Evolutionary conservation across 2,888 invertebrate genomes (phyloP).

Genomic region (Melinopterus prodromus): DNA sequence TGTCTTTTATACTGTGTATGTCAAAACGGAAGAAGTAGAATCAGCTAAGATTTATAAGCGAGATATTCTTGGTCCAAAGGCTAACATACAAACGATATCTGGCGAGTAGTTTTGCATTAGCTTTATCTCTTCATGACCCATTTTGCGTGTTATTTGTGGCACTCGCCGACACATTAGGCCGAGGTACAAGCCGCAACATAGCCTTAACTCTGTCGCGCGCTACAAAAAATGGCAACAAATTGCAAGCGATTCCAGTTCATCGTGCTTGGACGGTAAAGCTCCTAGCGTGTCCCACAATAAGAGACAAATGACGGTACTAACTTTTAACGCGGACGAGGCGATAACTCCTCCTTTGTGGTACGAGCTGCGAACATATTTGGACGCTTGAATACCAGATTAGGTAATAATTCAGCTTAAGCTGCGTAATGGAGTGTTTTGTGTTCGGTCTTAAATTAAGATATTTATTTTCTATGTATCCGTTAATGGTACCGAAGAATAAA

Average conservation of each 20-base stretch:
- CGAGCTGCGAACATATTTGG: not conserved
- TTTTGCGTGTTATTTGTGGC: not conserved
- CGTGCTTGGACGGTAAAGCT: not conserved
- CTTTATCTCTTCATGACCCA: not conserved
- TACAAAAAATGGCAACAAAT: not conserved
- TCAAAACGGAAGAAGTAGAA: not conserved
- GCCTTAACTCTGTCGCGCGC: not conserved
- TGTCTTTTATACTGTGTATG: not conserved
- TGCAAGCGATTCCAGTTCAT: not conserved
- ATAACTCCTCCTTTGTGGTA: not conserved
- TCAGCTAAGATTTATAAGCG: no score
- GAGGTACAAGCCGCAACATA: constrained; percentile 4
- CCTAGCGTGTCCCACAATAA: not conserved
- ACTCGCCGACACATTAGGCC: not conserved
- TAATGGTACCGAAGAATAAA: no score
- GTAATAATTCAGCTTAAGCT: not conserved
- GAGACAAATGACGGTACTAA: not conserved
- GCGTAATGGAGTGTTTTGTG: not conserved
- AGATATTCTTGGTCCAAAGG: not conserved
- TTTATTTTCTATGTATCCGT: not conserved
- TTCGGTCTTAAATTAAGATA: not conserved
- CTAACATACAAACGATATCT: not conserved
- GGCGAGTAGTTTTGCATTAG: not conserved
- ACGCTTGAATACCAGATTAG: not conserved
- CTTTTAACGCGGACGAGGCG: not conserved